Conservation (phyloP, 2,797 vertebrate species). For the Huso huso region DNA sequence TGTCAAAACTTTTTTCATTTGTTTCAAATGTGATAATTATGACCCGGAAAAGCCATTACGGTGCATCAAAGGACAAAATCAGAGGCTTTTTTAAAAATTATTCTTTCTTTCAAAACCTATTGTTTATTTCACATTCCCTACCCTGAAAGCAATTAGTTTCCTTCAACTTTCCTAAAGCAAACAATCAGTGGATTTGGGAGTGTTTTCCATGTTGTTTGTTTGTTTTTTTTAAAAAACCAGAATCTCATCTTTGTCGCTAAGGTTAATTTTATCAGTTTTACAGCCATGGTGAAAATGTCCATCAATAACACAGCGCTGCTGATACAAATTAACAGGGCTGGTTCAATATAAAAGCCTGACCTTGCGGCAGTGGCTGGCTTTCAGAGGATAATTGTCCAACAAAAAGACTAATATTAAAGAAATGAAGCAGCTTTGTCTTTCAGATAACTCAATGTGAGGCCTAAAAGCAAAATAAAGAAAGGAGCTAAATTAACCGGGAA, state of each 20-base stretch:
- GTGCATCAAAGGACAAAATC: no score
- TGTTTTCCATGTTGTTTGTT: no score
- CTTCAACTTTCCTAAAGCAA: not conserved
- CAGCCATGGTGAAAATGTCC: slow-evolving; percentile 7
- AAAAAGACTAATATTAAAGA: slow-evolving; percentile 1
- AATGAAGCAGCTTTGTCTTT: slow-evolving; percentile 7
- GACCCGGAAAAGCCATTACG: no score
- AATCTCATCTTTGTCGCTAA: slow-evolving; percentile 2
- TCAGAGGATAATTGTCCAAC: slow-evolving; percentile 11
- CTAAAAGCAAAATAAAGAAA: slow-evolving; percentile 1
- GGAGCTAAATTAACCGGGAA: no score
- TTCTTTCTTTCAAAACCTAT: no score
- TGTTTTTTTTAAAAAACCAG: no score
- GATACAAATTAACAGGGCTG: slow-evolving; percentile 18
- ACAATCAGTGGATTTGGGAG: no score
- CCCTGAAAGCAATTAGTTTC: not conserved
- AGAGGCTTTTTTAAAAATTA: no score
- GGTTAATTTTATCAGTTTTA: slow-evolving; percentile 17
- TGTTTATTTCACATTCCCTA: no score
- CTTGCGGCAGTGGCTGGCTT: slow-evolving; percentile 9
- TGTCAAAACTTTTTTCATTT: no score
- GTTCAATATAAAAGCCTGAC: slow-evolving; percentile 15
- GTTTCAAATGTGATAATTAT: no score
- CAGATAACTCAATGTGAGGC: slow-evolving; percentile 4
- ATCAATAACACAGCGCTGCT: slow-evolving; percentile 11